phyloP scores from a whole-genome alignment of 1,140 invertebrate genomes.

The Steinernema khuongi region DNA sequence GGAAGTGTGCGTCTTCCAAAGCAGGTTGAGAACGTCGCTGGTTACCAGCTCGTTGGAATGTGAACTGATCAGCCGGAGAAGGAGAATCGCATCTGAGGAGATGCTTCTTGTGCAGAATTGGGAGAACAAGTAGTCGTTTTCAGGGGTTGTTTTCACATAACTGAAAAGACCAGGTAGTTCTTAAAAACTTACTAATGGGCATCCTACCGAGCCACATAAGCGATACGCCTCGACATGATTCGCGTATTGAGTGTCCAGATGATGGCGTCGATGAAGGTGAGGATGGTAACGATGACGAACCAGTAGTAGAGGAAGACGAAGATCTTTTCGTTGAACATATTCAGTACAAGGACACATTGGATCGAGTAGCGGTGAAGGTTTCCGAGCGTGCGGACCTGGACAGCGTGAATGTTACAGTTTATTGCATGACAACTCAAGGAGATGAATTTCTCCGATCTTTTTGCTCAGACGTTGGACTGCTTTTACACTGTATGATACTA shows the following conservation, averaged over 20 bases:
- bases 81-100: constrained; percentile 33
- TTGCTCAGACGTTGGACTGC: not conserved
- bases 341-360: constrained; percentile 54
- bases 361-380: constrained; percentile 59
- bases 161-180: constrained; percentile 5
- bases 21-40: constrained; percentile 26
- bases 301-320: constrained; percentile 60
- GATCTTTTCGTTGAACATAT: constrained; percentile 59
- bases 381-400: constrained; percentile 52
- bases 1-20: constrained; percentile 4
- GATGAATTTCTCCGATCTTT: constrained; percentile 1
- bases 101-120: constrained; percentile 33
- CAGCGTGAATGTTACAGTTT: not conserved
- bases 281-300: constrained; percentile 53
- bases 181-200: not conserved
- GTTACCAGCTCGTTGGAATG: constrained; percentile 41
- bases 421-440: not conserved
- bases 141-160: constrained; percentile 12
- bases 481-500: not conserved
- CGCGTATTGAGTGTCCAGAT: constrained; percentile 29
- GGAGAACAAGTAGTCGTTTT: constrained; percentile 19
- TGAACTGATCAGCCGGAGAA: constrained; percentile 38
- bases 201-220: constrained; percentile 27
- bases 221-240: constrained; percentile 20
- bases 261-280: constrained; percentile 40